Base-by-base conservation (phyloP, 2,888 invertebrate genomes). In the Fragum sueziense region DNA sequence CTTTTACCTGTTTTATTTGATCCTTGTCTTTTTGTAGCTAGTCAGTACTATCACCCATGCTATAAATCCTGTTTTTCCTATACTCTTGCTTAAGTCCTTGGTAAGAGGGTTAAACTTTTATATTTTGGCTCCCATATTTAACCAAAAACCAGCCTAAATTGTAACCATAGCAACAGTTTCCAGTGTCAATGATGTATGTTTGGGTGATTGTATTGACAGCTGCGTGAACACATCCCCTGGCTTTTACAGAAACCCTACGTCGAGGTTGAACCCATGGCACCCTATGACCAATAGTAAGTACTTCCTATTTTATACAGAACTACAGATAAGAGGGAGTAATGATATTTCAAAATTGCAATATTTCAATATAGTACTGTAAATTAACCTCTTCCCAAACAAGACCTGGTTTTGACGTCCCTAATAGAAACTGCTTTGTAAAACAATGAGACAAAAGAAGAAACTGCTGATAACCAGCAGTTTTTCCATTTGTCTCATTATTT, bases 281-380 rank as follows among this genome's bases (percentile, higher is more conserved):
- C 90, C 0, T 91, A 91, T 79, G 91, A 91, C 74, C 90, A 89
- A 71, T 88, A 88, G 91, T 91, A 88, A 90, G 89, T 89, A 82
- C 2, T 1, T 14, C 29, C 37, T 22, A 25, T 37, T 75, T 29
- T 69, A n/a, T 76, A 31, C 6, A 27, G n/a, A n/a, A n/a, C n/a
- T n/a, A n/a, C n/a, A n/a, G n/a, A n/a, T n/a, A n/a, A n/a, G n/a
- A n/a, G n/a, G n/a, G n/a, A n/a, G n/a, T n/a, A n/a, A n/a, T n/a
- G n/a, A n/a, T 3, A 47, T 47, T 47, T 47, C n/a, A 47, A 20
- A 20, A 47, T n/a, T 3, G n/a, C n/a, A n/a, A n/a, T n/a, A n/a
- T n/a, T n/a, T n/a, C n/a, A n/a, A n/a, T n/a, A n/a, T n/a, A n/a
- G n/a, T n/a, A n/a, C n/a, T n/a, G n/a, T n/a, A n/a, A n/a, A n/a